Conservation (phyloP, 2,888 invertebrate genomes). For the Anthrax anthrax region DNA sequence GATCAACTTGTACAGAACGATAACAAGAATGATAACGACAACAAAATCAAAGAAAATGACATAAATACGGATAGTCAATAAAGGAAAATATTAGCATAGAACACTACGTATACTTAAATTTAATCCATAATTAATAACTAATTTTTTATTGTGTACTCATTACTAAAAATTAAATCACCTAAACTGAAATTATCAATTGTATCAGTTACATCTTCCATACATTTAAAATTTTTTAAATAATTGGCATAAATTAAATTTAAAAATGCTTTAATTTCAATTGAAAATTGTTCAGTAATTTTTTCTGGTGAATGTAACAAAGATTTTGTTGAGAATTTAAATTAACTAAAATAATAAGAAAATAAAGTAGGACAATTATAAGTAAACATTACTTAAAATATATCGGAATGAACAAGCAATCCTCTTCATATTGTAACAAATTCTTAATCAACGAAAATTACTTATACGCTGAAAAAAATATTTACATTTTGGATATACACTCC, state of each 20-base stretch:
- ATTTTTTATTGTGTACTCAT: slow-evolving; percentile 42
- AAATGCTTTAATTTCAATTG: slow-evolving; percentile 50
- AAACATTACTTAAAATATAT: too few relatives aligned
- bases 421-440: not conserved
- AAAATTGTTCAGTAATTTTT: slow-evolving; percentile 50
- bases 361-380: too few relatives aligned
- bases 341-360: too few relatives aligned
- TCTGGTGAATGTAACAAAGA: slow-evolving; percentile 40
- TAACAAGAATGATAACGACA: too few relatives aligned
- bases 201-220: slow-evolving; percentile 44
- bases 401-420: too few relatives aligned
- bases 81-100: too few relatives aligned
- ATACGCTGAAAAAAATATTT: slow-evolving; percentile 13
- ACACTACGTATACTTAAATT: slow-evolving; percentile 51
- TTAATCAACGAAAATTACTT: not conserved
- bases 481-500: slow-evolving; percentile 64
- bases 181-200: slow-evolving; percentile 55
- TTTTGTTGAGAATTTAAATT: not conserved
- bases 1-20: too few relatives aligned
- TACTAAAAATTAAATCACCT: slow-evolving; percentile 51
- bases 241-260: slow-evolving; percentile 58
- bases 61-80: too few relatives aligned
- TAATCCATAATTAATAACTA: slow-evolving; percentile 37
- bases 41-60: too few relatives aligned
- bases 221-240: slow-evolving; percentile 55